phyloP scores from a whole-genome alignment of 2,888 invertebrate species.

The Patella depressa region DNA sequence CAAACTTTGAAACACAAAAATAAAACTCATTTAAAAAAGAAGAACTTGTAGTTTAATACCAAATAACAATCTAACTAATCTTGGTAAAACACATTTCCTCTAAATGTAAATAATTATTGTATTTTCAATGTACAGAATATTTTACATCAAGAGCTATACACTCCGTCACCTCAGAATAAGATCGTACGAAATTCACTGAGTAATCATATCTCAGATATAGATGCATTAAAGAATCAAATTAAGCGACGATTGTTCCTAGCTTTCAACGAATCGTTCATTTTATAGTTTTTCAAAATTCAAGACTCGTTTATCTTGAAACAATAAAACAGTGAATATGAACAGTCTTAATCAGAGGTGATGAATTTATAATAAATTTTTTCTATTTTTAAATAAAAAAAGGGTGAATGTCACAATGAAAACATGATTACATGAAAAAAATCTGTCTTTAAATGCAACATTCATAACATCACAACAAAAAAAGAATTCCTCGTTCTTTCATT shows the following conservation, averaged over 20 bases:
- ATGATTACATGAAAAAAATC: not conserved
- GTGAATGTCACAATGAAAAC: conserved; percentile 4
- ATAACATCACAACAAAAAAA: conserved; percentile 12
- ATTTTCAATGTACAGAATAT: conserved; percentile 5
- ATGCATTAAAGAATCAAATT: too few relatives aligned
- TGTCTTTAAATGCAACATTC: conserved; percentile 1
- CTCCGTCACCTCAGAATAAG: too few relatives aligned
- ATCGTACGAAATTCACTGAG: too few relatives aligned
- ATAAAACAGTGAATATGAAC: too few relatives aligned
- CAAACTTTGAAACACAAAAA: not conserved
- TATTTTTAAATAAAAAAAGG: not conserved
- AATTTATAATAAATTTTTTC: not conserved
- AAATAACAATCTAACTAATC: conserved; percentile 1
- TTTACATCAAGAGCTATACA: conserved; percentile 10
- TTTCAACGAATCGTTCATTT: too few relatives aligned
- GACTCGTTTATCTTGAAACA: too few relatives aligned
- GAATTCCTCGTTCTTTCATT: not conserved
- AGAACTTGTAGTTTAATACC: not conserved
- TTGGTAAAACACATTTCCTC: conserved; percentile 7
- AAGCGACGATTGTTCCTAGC: too few relatives aligned
- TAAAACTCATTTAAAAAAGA: not conserved
- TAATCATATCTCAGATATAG: too few relatives aligned
- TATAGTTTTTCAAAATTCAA: too few relatives aligned
- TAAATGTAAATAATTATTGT: not conserved
- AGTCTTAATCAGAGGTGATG: too few relatives aligned